Evolutionary conservation across 2,888 invertebrate species (phyloP).

Genomic region (Trichopoda pennipes): DNA sequence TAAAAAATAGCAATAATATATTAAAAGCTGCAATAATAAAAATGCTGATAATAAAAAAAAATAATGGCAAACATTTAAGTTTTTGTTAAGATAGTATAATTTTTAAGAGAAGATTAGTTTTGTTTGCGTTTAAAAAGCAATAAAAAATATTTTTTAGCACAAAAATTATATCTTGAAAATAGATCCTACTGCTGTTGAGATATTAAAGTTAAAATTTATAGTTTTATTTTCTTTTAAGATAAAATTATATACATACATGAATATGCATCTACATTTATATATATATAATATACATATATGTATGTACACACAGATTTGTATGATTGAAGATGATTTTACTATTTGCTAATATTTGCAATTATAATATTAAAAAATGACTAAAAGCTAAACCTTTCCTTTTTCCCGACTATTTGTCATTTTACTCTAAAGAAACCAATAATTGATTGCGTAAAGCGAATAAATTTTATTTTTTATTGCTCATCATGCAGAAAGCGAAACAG

Average conservation of each 20-base stretch:
- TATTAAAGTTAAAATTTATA: slow-evolving; percentile 4
- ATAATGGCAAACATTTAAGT: slow-evolving; percentile 62
- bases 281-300: too few relatives aligned
- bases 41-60: slow-evolving; percentile 44
- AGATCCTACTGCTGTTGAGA: not conserved
- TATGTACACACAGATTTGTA: too few relatives aligned
- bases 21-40: slow-evolving; percentile 14
- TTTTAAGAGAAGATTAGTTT: slow-evolving; percentile 40
- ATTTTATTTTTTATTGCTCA: slow-evolving; percentile 29
- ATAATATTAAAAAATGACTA: not conserved
- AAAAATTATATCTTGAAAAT: not conserved
- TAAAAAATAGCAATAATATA: slow-evolving; percentile 30
- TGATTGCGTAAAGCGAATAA: slow-evolving; percentile 51
- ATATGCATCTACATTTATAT: too few relatives aligned
- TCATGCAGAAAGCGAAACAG: not conserved
- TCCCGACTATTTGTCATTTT: not conserved
- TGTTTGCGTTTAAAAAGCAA: not conserved
- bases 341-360: not conserved
- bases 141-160: not conserved
- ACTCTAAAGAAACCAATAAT: slow-evolving; percentile 45
- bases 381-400: slow-evolving; percentile 1
- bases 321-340: too few relatives aligned
- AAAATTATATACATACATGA: too few relatives aligned
- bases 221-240: not conserved
- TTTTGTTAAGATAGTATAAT: slow-evolving; percentile 56